A percentile compares a stretch with the other conserved stretches of the same genome.
These are phyloP conservation scores for Cataglyphis altisquamis DNA, from an alignment of 2,888 invertebrate genomes.

Conservation along the genomic window DNA sequence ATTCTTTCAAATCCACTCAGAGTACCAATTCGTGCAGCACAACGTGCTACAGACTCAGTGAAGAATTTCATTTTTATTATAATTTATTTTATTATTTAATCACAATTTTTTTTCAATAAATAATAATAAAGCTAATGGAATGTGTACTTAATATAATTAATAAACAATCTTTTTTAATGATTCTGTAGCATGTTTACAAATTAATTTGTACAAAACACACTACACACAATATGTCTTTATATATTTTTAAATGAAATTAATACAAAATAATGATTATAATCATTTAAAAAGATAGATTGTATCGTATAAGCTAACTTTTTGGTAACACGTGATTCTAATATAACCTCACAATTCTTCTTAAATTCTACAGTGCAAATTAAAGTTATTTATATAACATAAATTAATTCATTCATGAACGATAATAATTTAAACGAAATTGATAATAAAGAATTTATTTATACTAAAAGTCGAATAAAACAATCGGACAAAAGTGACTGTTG, in stretches of 20 bases:
- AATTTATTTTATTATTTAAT: not conserved
- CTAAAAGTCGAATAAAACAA: not conserved
- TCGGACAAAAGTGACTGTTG: not conserved
- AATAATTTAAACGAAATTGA: not conserved
- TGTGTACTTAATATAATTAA: not conserved
- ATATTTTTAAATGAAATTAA: not conserved
- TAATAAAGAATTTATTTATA: not conserved
- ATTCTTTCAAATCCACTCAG: slow-evolving; percentile 88
- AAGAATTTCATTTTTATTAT: slow-evolving; percentile 90
- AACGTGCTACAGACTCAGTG: slow-evolving; percentile 88
- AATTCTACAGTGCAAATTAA: not conserved
- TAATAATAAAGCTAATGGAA: not conserved
- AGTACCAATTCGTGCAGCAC: slow-evolving; percentile 90
- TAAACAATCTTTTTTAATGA: not conserved
- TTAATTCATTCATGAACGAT: no score
- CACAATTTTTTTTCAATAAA: not conserved
- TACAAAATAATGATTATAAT: not conserved
- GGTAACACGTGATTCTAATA: not conserved
- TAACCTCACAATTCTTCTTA: not conserved
- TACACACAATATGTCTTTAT: not conserved
- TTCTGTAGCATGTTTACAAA: not conserved
- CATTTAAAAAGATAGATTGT: not conserved
- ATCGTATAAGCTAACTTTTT: not conserved
- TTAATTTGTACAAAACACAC: not conserved
- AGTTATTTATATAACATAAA: not conserved